Conservation (phyloP, 2,113 vertebrate genomes). For the Delphinapterus leucas region DNA sequence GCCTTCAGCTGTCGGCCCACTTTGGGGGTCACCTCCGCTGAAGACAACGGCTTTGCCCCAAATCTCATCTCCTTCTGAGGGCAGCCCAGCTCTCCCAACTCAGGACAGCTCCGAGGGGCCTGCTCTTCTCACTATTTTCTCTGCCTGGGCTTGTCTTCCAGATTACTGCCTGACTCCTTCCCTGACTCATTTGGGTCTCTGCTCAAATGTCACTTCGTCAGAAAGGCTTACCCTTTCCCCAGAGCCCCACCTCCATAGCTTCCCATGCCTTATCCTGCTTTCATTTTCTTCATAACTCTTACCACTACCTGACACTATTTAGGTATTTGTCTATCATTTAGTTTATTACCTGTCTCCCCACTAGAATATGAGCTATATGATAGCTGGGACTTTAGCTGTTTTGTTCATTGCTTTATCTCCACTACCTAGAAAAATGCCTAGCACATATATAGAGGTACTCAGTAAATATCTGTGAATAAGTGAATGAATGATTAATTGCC, state of each 20-base stretch:
- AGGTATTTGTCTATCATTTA: not conserved
- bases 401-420: constrained; percentile 21
- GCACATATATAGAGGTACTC: not conserved
- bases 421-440: constrained; percentile 16
- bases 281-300: constrained; percentile 33
- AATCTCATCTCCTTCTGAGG: not conserved
- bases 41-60: not conserved
- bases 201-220: not conserved
- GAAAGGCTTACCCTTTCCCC: not conserved
- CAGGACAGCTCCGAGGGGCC: not conserved
- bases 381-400: not conserved
- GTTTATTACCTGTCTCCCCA: not conserved
- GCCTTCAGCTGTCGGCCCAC: not conserved
- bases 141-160: not conserved
- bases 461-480: constrained; percentile 19
- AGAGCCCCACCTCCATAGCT: not conserved
- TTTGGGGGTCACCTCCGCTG: not conserved
- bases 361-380: not conserved
- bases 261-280: not conserved
- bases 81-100: not conserved
- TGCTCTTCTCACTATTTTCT: not conserved
- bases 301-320: not conserved
- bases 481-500: not conserved
- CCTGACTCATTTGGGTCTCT: not conserved
- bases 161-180: not conserved